These are phyloP conservation scores for Planococcus citri DNA, from an alignment of 1,140 invertebrate species.

Conservation along the genomic window DNA sequence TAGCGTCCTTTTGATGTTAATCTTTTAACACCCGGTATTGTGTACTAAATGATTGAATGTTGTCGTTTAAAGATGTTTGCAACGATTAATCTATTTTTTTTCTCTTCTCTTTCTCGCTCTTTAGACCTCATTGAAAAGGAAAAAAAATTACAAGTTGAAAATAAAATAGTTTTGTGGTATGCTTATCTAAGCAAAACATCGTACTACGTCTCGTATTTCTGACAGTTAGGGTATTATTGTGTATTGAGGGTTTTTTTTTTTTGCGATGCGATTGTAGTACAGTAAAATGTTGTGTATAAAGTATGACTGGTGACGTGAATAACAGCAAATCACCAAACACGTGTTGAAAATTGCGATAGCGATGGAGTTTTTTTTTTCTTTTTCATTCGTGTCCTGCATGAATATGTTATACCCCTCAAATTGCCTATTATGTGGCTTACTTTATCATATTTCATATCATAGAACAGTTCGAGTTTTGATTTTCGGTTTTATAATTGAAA, in stretches of 20 bases:
- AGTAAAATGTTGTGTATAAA: too few species aligned
- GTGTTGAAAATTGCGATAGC: neutral
- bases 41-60: conserved; percentile 1
- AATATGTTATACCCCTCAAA: too few species aligned
- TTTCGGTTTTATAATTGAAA: too few species aligned
- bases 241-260: too few species aligned
- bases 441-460: too few species aligned
- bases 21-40: conserved; percentile 20
- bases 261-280: too few species aligned
- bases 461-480: too few species aligned
- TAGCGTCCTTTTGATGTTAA: conserved; percentile 19
- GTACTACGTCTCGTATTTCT: too few species aligned
- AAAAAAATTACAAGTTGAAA: neutral
- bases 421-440: too few species aligned
- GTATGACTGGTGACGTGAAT: neutral
- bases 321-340: neutral
- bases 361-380: too few species aligned
- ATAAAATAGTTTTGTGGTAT: neutral
- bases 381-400: too few species aligned
- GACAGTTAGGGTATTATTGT: too few species aligned
- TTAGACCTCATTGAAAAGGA: neutral
- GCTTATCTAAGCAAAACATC: neutral
- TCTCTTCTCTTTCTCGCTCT: neutral
- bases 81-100: neutral
- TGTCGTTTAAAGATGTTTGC: neutral